A percentile compares a stretch with the other conserved stretches of the same genome.
Evolutionary conservation across 2,888 invertebrate genomes (phyloP).

Genomic region (Acanthoscelides obtectus): DNA sequence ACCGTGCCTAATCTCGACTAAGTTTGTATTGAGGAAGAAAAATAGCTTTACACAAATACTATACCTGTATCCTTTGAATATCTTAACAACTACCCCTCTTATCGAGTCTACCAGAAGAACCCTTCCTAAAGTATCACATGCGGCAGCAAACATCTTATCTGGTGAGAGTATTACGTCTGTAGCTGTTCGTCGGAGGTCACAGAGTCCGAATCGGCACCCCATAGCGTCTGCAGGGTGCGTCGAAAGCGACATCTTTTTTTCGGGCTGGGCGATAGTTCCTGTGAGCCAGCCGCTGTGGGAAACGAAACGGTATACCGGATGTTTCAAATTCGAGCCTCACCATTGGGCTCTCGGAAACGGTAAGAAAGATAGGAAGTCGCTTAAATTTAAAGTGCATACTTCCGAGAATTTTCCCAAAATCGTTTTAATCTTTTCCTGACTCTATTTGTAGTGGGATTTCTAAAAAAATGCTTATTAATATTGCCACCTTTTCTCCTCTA

Average conservation of each 20-base stretch:
- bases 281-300: conserved; percentile 51
- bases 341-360: too few relatives aligned
- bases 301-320: neutral
- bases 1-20: too few relatives aligned
- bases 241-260: conserved; percentile 41
- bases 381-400: too few relatives aligned
- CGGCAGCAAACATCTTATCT: conserved; percentile 71
- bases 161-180: conserved; percentile 74
- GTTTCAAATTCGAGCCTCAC: too few relatives aligned
- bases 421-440: too few relatives aligned
- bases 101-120: conserved; percentile 81
- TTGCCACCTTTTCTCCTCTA: too few relatives aligned
- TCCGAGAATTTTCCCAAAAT: too few relatives aligned
- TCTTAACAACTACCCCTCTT: conserved; percentile 72
- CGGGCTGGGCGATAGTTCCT: conserved; percentile 48
- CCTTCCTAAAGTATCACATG: conserved; percentile 83
- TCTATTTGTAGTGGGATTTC: too few relatives aligned
- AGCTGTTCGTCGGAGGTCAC: conserved; percentile 74
- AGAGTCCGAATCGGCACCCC: conserved; percentile 74
- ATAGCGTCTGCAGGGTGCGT: conserved; percentile 67
- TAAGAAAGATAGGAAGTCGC: too few relatives aligned
- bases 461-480: too few relatives aligned
- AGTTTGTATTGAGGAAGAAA: too few relatives aligned
- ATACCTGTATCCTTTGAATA: conserved; percentile 76
- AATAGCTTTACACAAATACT: too few relatives aligned